Evolutionary conservation across 1,140 invertebrate species (phyloP), one percentile per base, ranked within the genome.

Genomic region (Bombus terrestris): DNA sequence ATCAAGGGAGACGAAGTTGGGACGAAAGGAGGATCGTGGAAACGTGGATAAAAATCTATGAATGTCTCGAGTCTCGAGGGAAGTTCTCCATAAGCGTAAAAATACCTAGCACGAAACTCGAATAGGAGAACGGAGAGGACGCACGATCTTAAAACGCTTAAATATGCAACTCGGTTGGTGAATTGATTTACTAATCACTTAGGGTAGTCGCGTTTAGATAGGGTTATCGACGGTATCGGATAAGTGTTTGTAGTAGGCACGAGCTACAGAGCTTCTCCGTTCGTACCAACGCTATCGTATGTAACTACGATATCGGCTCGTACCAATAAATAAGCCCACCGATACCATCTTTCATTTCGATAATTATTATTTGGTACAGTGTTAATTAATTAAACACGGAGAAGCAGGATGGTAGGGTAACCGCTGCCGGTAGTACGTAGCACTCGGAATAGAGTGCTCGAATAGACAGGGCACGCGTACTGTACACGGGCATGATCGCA

Each of bases 331-430:
- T 93, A 93, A 92, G 86, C 91, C 75, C 41, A 18, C 69, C 74
- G 89, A 94, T 94, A 95, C 79, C 90, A 94, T 94, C 92, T 93
- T 93, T 94, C 93, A 93, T 93, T 94, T 89, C 91, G 91, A 93
- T 94, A 94, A 95, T 94, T 94, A 94, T 94, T 94, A 93, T 94
- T 94, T 89, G 91, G 74, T 86, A 81, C 89, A 85, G 86, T 71
- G 90, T 92, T 92, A 91, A 92, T 93, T 92, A 93, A 92, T 93
- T 93, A 91, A 92, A 81, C 69, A 72, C 68, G 64, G 72, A 66
- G 69, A 41, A 62, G 35, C 62, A 64, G 47, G 64, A 72, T 41
- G 59, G 35, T 53, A 12, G 80, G 43, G 37, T 8, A 18, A 43
- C 18, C 28, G 13, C 28, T 62, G 59, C 59, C 28, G 28, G 28